Conservation (phyloP, 2,888 invertebrate genomes). For the Drosophila mimica region DNA sequence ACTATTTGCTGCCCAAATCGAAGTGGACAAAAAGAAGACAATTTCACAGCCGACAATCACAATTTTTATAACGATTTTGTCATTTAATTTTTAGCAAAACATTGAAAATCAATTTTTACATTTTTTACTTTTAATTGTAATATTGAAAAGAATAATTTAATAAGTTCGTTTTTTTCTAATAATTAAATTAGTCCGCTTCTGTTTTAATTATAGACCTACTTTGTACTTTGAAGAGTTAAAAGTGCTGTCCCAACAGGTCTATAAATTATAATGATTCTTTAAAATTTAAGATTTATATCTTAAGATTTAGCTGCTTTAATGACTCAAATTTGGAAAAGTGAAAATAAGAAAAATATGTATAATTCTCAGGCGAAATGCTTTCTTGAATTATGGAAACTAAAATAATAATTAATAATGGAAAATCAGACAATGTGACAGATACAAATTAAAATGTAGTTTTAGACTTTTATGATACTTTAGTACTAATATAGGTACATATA, state of each 20-base stretch:
- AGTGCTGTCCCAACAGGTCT: background rate
- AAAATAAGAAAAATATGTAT: conserved; percentile 3
- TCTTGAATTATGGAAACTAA: too few species aligned
- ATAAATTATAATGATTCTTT: background rate
- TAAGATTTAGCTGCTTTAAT: conserved; percentile 43
- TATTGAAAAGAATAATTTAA: background rate
- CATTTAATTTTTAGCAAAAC: conserved; percentile 36
- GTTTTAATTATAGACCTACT: background rate
- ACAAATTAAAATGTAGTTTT: background rate
- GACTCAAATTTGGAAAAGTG: conserved; percentile 29
- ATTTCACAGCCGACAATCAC: conserved; percentile 7
- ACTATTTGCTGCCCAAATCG: background rate
- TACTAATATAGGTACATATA: background rate
- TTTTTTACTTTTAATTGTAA: background rate
- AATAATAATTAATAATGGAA: background rate
- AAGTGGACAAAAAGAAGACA: background rate
- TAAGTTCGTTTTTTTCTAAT: too few species aligned
- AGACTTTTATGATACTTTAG: background rate
- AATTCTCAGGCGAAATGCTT: conserved; percentile 10
- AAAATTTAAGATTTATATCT: background rate
- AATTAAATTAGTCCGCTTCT: background rate
- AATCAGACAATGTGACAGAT: background rate
- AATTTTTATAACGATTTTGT: conserved; percentile 13
- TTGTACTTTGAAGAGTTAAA: background rate
- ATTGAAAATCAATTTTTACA: conserved; percentile 55